Evolutionary conservation across 2,797 vertebrate species (phyloP).

Genomic region (Argentina silus): DNA sequence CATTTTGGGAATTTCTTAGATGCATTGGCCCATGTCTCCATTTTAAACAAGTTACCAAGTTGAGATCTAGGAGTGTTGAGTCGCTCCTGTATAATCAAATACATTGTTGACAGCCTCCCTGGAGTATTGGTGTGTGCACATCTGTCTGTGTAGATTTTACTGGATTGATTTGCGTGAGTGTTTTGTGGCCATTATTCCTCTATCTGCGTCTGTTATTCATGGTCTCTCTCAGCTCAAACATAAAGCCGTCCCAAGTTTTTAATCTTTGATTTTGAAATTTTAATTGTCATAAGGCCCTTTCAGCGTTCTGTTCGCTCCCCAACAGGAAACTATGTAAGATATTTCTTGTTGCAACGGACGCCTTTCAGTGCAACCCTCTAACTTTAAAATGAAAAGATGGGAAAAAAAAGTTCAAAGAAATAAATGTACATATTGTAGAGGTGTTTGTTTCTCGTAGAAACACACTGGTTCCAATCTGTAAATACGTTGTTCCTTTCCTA

Average conservation of each 20-base stretch:
- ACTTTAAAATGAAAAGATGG: slow-evolving; percentile 57
- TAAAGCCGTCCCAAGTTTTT: slow-evolving; percentile 57
- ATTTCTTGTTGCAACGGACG: slow-evolving; percentile 67
- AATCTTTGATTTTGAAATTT: slow-evolving; percentile 49
- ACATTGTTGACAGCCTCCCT: slow-evolving; percentile 15
- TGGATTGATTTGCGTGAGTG: slow-evolving; percentile 8
- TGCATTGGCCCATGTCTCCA: slow-evolving; percentile 19
- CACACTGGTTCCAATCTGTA: slow-evolving; percentile 84
- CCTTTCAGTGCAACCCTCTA: slow-evolving; percentile 73
- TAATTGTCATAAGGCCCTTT: slow-evolving; percentile 38
- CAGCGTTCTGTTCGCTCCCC: slow-evolving; percentile 50
- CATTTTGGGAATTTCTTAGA: slow-evolving; percentile 12
- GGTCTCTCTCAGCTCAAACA: slow-evolving; percentile 29
- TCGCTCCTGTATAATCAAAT: neutral
- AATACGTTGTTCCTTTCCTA: slow-evolving; percentile 82
- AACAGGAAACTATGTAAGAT: slow-evolving; percentile 66
- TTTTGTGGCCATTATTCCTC: slow-evolving; percentile 30
- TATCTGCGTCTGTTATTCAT: slow-evolving; percentile 2
- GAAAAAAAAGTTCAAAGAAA: slow-evolving; percentile 58
- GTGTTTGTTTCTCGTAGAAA: slow-evolving; percentile 89
- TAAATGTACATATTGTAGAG: slow-evolving; percentile 85
- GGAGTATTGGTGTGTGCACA: slow-evolving; percentile 15
- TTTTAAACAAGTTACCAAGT: slow-evolving; percentile 22
- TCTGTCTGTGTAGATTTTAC: neutral
- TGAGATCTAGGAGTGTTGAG: slow-evolving; percentile 7